Base-by-base conservation (phyloP, 2,888 invertebrate genomes). In the Colletes collaris region DNA sequence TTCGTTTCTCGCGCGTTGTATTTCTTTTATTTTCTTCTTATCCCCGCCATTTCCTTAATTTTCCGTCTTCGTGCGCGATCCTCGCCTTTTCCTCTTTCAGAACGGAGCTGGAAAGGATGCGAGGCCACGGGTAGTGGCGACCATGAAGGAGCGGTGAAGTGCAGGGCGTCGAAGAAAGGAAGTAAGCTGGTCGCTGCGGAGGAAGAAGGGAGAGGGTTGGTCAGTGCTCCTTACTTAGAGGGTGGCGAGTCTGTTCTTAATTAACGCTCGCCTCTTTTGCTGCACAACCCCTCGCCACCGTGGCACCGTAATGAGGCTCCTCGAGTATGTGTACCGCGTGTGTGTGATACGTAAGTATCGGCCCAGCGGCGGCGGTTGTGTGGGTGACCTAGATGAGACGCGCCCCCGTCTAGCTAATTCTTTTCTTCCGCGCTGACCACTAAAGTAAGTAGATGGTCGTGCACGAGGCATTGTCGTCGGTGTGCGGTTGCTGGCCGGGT, bases 171-270 rank as follows among this genome's bases (percentile, higher is more conserved):
- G 63, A 58, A 72, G 67, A 81, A 73, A 78, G 81, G 64, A 83
- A 81, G 84, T 75, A 79, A 69, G 75, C 63, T 72, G 68, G 78
- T 46, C 76, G 78, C 65, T 72, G 53, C 74, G 79, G 55, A 63
- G 66, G 66, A 60, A 53, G 53, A 35, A 40, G 75, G 40, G 66
- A 58, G 69, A 70, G 82, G 89, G 89, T 89, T 91, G 91, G 92
- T 91, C 91, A 91, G 91, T 90, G 92, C 92, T 92, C 92, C 92
- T 92, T 92, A 91, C 91, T 90, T 90, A 91, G 89, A 89, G 91
- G 92, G 92, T 92, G 92, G 92, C 89, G 92, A 92, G 92, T 92
- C 92, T 92, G 92, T 92, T 92, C 92, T 92, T 92, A 92, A 92
- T 92, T 92, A 92, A 92, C 92, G 92, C 92, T 91, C 90, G 91